Evolutionary conservation across 2,888 invertebrate species (phyloP).

Genomic region (Limenitis camilla): DNA sequence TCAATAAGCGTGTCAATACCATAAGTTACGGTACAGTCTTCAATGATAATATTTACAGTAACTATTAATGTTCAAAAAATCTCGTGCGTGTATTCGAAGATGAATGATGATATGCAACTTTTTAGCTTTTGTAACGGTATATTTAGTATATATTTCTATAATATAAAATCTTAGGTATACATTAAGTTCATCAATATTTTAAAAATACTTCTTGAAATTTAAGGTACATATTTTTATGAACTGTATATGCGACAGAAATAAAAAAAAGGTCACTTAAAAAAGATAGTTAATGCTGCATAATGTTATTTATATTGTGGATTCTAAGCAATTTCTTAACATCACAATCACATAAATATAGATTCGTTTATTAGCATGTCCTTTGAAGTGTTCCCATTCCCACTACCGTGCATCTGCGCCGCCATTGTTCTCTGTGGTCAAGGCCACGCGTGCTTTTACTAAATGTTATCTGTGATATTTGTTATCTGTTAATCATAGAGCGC

Average conservation of each 20-base stretch:
- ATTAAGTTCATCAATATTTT: no score
- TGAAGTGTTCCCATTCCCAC: constrained; percentile 16
- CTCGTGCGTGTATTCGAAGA: no score
- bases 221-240: no score
- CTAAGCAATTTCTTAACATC: constrained; percentile 1
- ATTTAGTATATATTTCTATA: no score
- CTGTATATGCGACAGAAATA: no score
- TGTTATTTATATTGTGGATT: not conserved
- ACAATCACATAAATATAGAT: constrained; percentile 8
- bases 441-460: constrained; percentile 29
- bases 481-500: constrained; percentile 17
- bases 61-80: no score
- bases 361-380: constrained; percentile 17
- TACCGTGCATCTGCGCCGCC: constrained; percentile 17
- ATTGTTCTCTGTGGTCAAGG: constrained; percentile 29
- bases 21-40: not conserved
- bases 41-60: not conserved
- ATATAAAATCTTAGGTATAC: no score
- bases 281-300: no score
- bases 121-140: no score
- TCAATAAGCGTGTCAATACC: not conserved
- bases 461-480: constrained; percentile 11
- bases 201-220: no score
- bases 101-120: no score
- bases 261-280: no score